phyloP scores from a whole-genome alignment of 2,888 invertebrate genomes.

The Lepidocyrtoides sp. region DNA sequence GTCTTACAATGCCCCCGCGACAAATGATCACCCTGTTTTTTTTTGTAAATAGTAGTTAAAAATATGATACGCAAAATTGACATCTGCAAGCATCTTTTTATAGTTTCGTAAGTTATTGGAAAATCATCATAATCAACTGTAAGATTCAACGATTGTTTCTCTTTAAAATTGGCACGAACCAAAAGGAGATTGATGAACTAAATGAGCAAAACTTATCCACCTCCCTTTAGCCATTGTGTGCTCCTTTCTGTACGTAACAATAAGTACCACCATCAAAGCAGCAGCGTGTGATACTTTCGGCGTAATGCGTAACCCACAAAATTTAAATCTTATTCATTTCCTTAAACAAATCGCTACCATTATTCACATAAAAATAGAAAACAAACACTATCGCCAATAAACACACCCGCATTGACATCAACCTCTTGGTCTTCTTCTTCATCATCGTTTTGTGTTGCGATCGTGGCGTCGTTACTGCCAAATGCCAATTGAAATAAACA shows the following conservation, averaged over 20 bases:
- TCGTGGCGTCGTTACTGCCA: neutral
- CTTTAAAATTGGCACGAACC: too few relatives aligned
- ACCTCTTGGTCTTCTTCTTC: neutral
- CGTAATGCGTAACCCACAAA: constrained; percentile 43
- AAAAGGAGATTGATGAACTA: too few relatives aligned
- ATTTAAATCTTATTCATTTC: constrained; percentile 59
- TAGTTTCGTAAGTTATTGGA: neutral
- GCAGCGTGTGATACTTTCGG: neutral
- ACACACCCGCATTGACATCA: constrained; percentile 6
- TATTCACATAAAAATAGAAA: constrained; percentile 29
- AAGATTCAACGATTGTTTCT: neutral
- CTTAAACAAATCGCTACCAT: constrained; percentile 61
- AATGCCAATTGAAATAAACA: constrained; percentile 32
- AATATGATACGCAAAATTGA: neutral
- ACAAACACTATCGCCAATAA: neutral
- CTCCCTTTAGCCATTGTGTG: too few relatives aligned
- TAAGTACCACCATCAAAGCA: neutral
- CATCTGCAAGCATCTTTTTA: neutral
- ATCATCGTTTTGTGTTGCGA: neutral
- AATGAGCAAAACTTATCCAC: too few relatives aligned
- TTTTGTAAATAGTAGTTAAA: neutral
- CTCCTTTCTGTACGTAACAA: too few relatives aligned
- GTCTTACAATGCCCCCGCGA: constrained; percentile 21
- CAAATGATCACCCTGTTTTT: neutral
- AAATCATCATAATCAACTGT: neutral